These are phyloP conservation scores for Bubo bubo DNA, from an alignment of 2,113 vertebrate species.

Conservation along the genomic window DNA sequence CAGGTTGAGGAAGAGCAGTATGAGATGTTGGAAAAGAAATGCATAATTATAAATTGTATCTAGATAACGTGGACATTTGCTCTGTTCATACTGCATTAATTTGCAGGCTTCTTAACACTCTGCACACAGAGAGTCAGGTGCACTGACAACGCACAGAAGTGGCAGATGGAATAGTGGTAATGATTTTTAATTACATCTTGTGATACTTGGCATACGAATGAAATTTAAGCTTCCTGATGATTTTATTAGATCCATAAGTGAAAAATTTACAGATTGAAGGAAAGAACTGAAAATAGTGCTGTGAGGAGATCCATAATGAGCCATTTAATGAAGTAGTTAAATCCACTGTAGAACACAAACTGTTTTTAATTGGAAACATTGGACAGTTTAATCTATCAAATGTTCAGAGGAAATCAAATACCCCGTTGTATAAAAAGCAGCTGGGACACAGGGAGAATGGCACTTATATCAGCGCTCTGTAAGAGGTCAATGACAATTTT, in stretches of 20 bases:
- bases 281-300: neutral
- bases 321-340: conserved; percentile 40
- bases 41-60: neutral
- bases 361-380: conserved; percentile 22
- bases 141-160: neutral
- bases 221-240: conserved; percentile 21
- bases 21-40: neutral
- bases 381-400: conserved; percentile 23
- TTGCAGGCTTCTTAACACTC: conserved; percentile 1
- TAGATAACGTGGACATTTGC: neutral
- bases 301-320: neutral
- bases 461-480: conserved; percentile 16
- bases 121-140: conserved; percentile 21
- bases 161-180: conserved; percentile 17
- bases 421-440: conserved; percentile 52
- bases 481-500: conserved; percentile 68
- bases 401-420: conserved; percentile 51
- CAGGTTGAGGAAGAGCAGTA: neutral
- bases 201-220: conserved; percentile 43
- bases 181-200: conserved; percentile 55
- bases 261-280: conserved; percentile 6
- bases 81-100: conserved; percentile 4
- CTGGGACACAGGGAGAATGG: conserved; percentile 37
- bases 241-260: conserved; percentile 7
- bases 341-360: conserved; percentile 13